Evolutionary conservation across 2,113 vertebrate genomes (phyloP).

Genomic region (Notothenia coriiceps): DNA sequence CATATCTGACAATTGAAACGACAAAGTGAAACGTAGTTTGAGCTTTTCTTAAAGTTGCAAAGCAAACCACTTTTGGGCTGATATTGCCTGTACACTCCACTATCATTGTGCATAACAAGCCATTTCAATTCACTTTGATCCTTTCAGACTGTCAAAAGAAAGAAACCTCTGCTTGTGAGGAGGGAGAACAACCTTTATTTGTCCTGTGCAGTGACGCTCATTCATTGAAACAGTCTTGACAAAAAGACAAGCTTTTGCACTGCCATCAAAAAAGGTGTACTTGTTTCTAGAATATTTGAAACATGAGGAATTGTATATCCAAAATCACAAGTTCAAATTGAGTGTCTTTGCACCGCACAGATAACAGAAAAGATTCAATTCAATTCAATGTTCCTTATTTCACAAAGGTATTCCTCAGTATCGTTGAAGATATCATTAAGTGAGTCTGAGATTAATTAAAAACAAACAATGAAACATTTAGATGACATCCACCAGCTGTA

Average conservation of each 20-base stretch:
- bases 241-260: background rate
- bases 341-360: background rate
- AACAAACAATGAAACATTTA: background rate
- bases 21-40: conserved; percentile 21
- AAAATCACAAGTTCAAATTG: background rate
- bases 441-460: background rate
- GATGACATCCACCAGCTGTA: background rate
- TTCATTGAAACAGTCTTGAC: background rate
- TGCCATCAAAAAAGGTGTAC: background rate
- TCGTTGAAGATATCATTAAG: background rate
- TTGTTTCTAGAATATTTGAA: background rate
- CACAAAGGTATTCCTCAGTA: background rate
- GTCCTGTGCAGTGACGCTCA: background rate
- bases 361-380: background rate
- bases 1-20: conserved; percentile 9
- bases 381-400: background rate
- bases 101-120: conserved; percentile 4
- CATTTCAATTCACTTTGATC: background rate
- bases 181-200: background rate
- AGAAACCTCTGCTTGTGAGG: background rate
- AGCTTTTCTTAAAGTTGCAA: background rate
- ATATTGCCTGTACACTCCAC: background rate
- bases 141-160: background rate
- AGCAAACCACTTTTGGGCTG: background rate
- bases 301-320: background rate